Evolutionary conservation across 2,797 vertebrate genomes (phyloP).

Genomic region (Intellagama lesueurii): DNA sequence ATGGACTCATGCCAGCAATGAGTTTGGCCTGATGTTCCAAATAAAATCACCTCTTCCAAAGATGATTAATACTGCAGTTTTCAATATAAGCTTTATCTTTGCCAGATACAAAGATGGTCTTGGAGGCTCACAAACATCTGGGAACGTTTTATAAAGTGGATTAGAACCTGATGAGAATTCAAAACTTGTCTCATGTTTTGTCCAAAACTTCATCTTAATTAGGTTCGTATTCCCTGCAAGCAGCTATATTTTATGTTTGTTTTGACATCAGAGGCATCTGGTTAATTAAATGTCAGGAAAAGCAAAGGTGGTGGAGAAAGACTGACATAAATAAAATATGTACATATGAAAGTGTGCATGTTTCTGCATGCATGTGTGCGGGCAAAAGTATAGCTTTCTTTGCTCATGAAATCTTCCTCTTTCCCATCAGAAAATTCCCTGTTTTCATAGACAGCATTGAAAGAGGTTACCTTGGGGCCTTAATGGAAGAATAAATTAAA

Average conservation of each 20-base stretch:
- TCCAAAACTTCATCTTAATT: conserved; percentile 78
- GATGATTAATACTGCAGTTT: conserved; percentile 71
- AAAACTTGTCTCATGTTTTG: conserved; percentile 69
- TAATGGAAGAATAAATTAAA: conserved; percentile 38
- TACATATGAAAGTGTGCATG: conserved; percentile 60
- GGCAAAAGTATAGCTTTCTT: conserved; percentile 45
- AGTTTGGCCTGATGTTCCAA: conserved; percentile 60
- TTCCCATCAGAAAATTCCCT: conserved; percentile 41
- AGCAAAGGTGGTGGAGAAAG: conserved; percentile 70
- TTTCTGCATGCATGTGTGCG: conserved; percentile 36
- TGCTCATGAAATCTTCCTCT: conserved; percentile 31
- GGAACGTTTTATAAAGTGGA: conserved; percentile 76
- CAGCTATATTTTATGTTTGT: conserved; percentile 74
- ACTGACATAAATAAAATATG: conserved; percentile 73
- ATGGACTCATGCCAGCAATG: conserved; percentile 60
- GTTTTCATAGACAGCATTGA: conserved; percentile 23
- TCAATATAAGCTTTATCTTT: conserved; percentile 70
- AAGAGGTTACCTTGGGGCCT: conserved; percentile 25
- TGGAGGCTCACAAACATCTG: conserved; percentile 74
- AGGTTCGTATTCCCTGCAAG: conserved; percentile 68
- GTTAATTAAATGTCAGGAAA: conserved; percentile 77
- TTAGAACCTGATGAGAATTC: conserved; percentile 74
- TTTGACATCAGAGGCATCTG: conserved; percentile 76
- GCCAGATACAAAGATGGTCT: conserved; percentile 65
- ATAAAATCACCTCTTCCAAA: conserved; percentile 61